These are phyloP conservation scores for Diabrotica virgifera DNA, from an alignment of 1,140 invertebrate species.

Conservation along the genomic window DNA sequence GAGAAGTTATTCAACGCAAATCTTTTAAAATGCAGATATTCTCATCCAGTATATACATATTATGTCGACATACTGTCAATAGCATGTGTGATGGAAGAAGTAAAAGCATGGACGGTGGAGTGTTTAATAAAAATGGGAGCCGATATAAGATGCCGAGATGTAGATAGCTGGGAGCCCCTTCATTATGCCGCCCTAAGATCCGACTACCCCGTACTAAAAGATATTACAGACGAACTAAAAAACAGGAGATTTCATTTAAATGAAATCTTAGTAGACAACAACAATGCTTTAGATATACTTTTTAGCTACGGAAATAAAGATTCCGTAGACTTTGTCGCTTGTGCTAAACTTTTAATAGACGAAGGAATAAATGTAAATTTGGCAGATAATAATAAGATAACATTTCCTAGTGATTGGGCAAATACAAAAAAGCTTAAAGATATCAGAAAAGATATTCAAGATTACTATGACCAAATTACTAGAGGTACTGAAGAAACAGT, in stretches of 20 bases:
- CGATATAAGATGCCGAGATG: constrained; percentile 22
- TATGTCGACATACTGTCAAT: constrained; percentile 28
- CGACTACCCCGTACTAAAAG: constrained; percentile 51
- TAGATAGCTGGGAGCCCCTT: constrained; percentile 42
- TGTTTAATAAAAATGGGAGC: constrained; percentile 35
- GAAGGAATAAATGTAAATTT: constrained; percentile 62
- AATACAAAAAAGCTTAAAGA: constrained; percentile 55
- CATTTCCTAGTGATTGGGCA: constrained; percentile 63
- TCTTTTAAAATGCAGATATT: constrained; percentile 20
- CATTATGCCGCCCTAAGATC: constrained; percentile 63
- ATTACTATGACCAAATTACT: constrained; percentile 52
- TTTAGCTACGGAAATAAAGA: constrained; percentile 53
- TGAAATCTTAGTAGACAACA: constrained; percentile 47
- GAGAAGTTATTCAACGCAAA: constrained; percentile 24
- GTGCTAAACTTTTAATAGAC: constrained; percentile 55
- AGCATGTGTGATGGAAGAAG: constrained; percentile 29
- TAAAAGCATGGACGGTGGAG: constrained; percentile 31
- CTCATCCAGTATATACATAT: constrained; percentile 27
- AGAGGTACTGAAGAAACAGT: constrained; percentile 56
- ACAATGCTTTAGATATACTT: constrained; percentile 63
- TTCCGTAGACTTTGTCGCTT: constrained; percentile 51
- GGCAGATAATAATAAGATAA: constrained; percentile 53
- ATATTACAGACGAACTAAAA: constrained; percentile 53
- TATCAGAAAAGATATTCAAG: constrained; percentile 52
- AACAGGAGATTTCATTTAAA: constrained; percentile 1